These are phyloP conservation scores for Cryptotis parvus DNA, from an alignment of 2,113 vertebrate species.

Conservation along the genomic window DNA sequence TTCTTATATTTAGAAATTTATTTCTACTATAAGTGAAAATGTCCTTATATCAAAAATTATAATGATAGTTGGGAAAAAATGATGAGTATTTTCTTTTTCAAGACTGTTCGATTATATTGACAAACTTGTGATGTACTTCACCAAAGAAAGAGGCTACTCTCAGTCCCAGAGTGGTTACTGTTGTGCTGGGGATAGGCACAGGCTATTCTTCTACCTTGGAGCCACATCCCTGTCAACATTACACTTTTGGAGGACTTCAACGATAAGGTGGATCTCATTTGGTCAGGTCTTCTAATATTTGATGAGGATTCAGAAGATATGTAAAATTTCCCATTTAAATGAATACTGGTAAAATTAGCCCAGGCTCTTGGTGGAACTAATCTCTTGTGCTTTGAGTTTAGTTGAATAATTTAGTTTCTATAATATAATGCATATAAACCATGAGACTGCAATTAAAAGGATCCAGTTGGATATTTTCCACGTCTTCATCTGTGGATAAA, in stretches of 20 bases:
- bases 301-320: conserved; percentile 6
- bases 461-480: background rate
- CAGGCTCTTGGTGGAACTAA: background rate
- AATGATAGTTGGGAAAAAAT: background rate
- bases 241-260: background rate
- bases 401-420: background rate
- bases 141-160: background rate
- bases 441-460: background rate
- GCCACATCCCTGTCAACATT: background rate
- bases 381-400: background rate
- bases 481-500: background rate
- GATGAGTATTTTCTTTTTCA: background rate
- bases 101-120: background rate
- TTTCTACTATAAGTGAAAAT: background rate
- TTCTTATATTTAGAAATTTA: background rate
- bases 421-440: background rate
- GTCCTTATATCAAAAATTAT: background rate
- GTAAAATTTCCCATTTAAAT: background rate
- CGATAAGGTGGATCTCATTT: too few relatives aligned
- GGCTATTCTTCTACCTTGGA: too few relatives aligned
- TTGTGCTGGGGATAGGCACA: background rate
- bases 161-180: background rate
- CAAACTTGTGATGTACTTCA: too few relatives aligned
- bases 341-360: background rate
- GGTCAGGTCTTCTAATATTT: conserved; percentile 6